phyloP scores from a whole-genome alignment of 2,888 invertebrate species.

The Microctonus brassicae region DNA sequence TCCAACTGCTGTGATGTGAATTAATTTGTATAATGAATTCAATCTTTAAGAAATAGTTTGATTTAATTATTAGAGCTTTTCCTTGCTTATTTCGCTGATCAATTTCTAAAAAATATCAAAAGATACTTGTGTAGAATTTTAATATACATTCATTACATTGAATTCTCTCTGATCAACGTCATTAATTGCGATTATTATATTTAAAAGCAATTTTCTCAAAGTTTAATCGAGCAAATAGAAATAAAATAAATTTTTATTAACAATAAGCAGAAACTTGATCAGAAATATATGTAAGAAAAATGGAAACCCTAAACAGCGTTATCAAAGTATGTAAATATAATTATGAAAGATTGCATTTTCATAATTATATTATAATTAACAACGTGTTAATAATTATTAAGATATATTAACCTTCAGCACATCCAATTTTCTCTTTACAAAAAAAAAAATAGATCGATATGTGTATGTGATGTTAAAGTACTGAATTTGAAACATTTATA shows the following conservation, averaged over 20 bases:
- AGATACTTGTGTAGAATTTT: background rate
- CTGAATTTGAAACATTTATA: constrained; percentile 18
- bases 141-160: background rate
- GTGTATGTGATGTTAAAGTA: background rate
- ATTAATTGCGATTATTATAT: background rate
- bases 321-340: too few relatives aligned
- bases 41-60: constrained; percentile 29
- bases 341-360: background rate
- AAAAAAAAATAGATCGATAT: background rate
- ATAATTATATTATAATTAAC: background rate
- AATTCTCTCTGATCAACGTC: background rate
- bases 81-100: constrained; percentile 14
- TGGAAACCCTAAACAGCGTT: too few relatives aligned
- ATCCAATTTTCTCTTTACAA: background rate
- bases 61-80: background rate
- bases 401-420: background rate
- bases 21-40: constrained; percentile 40
- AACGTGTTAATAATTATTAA: background rate
- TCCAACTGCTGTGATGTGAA: constrained; percentile 50
- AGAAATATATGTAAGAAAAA: background rate
- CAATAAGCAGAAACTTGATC: background rate
- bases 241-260: background rate
- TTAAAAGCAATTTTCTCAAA: background rate
- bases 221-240: background rate
- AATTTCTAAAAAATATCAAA: background rate